Conservation (phyloP, 2,888 invertebrate genomes). For the Heliconius aoede region DNA sequence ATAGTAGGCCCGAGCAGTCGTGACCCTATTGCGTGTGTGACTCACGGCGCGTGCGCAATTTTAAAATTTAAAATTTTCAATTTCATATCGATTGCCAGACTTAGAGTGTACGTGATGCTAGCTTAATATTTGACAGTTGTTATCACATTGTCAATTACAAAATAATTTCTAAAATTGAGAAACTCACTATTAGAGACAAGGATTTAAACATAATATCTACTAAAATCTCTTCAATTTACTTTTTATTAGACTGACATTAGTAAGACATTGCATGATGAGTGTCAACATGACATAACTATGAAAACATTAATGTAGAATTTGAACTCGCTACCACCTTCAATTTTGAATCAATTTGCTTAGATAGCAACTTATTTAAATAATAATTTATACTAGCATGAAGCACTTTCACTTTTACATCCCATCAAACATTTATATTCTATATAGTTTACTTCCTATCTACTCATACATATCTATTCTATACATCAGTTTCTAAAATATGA, state of each 20-base stretch:
- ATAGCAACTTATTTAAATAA: background rate
- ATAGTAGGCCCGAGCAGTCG: slow-evolving; percentile 63
- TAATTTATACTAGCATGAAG: background rate
- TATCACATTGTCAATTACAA: slow-evolving; percentile 11
- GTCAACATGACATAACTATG: background rate
- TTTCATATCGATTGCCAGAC: slow-evolving; percentile 58
- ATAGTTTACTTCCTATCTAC: background rate
- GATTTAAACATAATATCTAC: background rate
- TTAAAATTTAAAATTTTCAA: slow-evolving; percentile 77
- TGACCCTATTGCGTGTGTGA: slow-evolving; percentile 82
- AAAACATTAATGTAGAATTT: background rate
- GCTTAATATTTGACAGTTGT: slow-evolving; percentile 39
- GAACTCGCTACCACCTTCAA: background rate
- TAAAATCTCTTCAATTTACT: background rate
- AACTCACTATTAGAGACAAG: background rate
- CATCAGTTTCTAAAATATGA: slow-evolving; percentile 31
- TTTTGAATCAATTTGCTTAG: too few relatives aligned
- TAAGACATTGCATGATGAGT: too few relatives aligned
- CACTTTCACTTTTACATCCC: background rate
- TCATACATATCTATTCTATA: background rate
- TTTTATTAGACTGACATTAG: background rate
- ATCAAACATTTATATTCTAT: too few relatives aligned
- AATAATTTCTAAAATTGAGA: background rate
- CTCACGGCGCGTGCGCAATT: slow-evolving; percentile 79
- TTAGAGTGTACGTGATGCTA: slow-evolving; percentile 40